phyloP scores from a whole-genome alignment of 1,140 invertebrate species.

The Choristoneura fumiferana region DNA sequence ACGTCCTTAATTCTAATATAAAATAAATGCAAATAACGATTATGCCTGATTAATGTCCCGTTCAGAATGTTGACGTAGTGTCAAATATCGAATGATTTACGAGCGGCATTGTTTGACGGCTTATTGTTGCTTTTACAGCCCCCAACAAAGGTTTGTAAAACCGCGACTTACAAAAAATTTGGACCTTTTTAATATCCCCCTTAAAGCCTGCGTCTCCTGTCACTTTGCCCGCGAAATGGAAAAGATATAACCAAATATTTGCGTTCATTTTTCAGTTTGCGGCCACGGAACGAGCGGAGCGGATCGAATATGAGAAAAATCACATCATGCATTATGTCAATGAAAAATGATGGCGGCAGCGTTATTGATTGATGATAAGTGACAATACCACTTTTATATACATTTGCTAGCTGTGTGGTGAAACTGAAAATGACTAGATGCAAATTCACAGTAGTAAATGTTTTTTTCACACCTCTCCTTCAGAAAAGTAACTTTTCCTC shows the following conservation, averaged over 20 bases:
- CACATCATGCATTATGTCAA: no score
- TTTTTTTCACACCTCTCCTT: no score
- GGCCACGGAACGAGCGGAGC: constrained; percentile 27
- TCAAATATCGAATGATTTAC: constrained; percentile 49
- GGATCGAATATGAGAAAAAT: no score
- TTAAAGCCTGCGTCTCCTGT: constrained; percentile 40
- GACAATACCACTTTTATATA: no score
- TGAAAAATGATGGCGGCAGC: no score
- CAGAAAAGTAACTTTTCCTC: no score
- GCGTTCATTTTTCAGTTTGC: constrained; percentile 45
- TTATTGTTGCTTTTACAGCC: constrained; percentile 39
- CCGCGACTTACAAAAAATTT: constrained; percentile 32
- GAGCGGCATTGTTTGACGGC: constrained; percentile 41
- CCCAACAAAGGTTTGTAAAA: constrained; percentile 31
- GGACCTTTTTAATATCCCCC: constrained; percentile 49
- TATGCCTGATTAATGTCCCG: constrained; percentile 31
- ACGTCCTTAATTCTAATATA: no score
- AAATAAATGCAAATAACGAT: neutral
- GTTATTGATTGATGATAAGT: no score
- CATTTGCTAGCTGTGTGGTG: no score
- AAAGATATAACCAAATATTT: constrained; percentile 56
- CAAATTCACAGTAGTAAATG: no score
- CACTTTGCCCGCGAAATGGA: constrained; percentile 41
- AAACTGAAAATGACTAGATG: no score
- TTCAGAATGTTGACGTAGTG: constrained; percentile 35